A percentile compares a stretch with the other conserved stretches of the same genome.
These are phyloP conservation scores for Harpalus rubripes DNA, from an alignment of 2,888 invertebrate species.

Conservation along the genomic window DNA sequence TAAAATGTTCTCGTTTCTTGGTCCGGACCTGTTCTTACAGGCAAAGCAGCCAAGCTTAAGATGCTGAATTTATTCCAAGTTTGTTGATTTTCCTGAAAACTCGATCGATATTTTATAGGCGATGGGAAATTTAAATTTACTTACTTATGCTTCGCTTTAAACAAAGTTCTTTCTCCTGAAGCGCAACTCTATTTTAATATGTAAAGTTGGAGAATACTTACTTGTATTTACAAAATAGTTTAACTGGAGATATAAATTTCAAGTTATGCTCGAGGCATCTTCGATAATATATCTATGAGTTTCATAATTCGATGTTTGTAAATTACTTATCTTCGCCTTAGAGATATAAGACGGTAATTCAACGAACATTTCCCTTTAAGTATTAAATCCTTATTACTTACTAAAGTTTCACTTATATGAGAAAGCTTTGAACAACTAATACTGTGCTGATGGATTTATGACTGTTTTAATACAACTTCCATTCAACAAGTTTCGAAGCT, in stretches of 20 bases:
- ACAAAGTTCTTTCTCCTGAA: conserved; percentile 38
- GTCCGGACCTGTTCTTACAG: neutral
- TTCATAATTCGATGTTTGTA: conserved; percentile 3
- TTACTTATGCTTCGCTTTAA: conserved; percentile 50
- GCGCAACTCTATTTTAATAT: conserved; percentile 42
- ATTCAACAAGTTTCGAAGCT: too few relatives aligned
- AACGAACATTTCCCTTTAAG: neutral
- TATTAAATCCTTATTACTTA: neutral
- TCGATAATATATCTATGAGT: conserved; percentile 6
- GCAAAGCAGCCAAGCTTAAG: conserved; percentile 20
- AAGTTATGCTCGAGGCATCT: conserved; percentile 23
- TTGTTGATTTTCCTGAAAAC: conserved; percentile 46
- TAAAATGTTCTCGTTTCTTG: neutral
- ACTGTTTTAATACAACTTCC: too few relatives aligned
- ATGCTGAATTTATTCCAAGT: conserved; percentile 38
- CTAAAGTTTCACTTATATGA: neutral
- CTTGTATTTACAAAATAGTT: conserved; percentile 29
- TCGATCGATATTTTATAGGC: conserved; percentile 52
- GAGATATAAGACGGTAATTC: neutral
- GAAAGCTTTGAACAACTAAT: too few relatives aligned
- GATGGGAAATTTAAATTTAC: conserved; percentile 56
- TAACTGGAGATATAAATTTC: conserved; percentile 32
- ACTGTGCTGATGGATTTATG: too few relatives aligned
- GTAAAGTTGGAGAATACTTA: conserved; percentile 36
- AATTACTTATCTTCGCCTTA: neutral